A percentile compares a stretch with the other conserved stretches of the same genome.
phyloP scores from a whole-genome alignment of 2,888 invertebrate species.

The Catotricha subobsoleta region DNA sequence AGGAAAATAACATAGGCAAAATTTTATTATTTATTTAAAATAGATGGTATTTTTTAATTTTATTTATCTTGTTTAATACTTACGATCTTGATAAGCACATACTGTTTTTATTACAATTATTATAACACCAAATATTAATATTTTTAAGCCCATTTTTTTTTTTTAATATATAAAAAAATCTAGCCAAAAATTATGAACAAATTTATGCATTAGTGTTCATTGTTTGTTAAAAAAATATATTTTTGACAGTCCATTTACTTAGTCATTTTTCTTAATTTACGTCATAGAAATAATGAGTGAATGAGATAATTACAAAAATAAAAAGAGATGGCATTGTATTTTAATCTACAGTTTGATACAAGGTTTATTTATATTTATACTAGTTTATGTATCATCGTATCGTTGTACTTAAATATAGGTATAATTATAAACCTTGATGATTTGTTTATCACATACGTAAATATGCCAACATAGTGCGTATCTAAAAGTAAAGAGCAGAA shows the following conservation, averaged over 20 bases:
- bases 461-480: no score
- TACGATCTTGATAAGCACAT: not conserved
- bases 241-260: not conserved
- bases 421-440: no score
- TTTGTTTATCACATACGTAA: no score
- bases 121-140: not conserved
- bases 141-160: not conserved
- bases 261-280: not conserved
- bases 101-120: not conserved
- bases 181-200: not conserved
- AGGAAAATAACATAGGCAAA: not conserved
- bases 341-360: no score
- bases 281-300: no score
- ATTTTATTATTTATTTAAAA: no score
- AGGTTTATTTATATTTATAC: no score
- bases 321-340: no score
- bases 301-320: no score
- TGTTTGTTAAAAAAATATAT: not conserved
- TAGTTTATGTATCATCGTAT: no score
- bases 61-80: not conserved
- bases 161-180: not conserved
- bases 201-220: not conserved
- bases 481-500: no score
- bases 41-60: not conserved
- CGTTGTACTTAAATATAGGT: no score